A percentile compares a stretch with the other conserved stretches of the same genome.
Conservation (phyloP, 2,888 invertebrate species). For the Trissolcus brochymenae region DNA sequence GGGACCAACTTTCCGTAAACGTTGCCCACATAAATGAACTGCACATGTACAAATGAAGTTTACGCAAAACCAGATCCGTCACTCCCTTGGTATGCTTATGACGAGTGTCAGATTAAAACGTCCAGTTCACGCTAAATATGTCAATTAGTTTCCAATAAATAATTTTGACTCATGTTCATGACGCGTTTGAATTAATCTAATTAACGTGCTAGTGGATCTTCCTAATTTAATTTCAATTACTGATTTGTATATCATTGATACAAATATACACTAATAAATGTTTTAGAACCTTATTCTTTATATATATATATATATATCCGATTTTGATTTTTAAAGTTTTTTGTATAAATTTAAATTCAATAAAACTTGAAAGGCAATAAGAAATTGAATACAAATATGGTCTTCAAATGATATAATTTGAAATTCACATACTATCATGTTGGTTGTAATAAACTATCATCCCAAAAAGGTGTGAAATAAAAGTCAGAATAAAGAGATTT, state of each 20-base stretch:
- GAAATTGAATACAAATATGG: not conserved
- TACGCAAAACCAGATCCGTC: slow-evolving; percentile 22
- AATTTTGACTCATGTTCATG: slow-evolving; percentile 18
- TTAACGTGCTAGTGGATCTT: not conserved
- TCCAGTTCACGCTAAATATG: slow-evolving; percentile 18
- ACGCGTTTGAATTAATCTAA: slow-evolving; percentile 15
- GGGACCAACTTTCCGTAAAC: slow-evolving; percentile 43
- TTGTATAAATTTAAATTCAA: no score
- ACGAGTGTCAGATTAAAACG: slow-evolving; percentile 32
- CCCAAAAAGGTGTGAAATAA: slow-evolving; percentile 2
- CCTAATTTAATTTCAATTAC: no score
- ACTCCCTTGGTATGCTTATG: slow-evolving; percentile 13
- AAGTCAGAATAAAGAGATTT: slow-evolving; percentile 7
- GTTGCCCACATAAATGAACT: slow-evolving; percentile 31
- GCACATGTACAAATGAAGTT: slow-evolving; percentile 13
- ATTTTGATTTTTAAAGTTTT: no score
- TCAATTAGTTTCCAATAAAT: slow-evolving; percentile 11
- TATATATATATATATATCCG: no score
- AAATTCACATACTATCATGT: no score
- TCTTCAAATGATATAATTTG: no score
- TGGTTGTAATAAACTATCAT: no score
- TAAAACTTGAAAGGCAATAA: no score
- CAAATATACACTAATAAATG: no score
- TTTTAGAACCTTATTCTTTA: no score
- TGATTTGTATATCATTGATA: no score